Evolutionary conservation across 2,888 invertebrate species (phyloP), one percentile per base, ranked within the genome.

Genomic region (Catocala fraxini): DNA sequence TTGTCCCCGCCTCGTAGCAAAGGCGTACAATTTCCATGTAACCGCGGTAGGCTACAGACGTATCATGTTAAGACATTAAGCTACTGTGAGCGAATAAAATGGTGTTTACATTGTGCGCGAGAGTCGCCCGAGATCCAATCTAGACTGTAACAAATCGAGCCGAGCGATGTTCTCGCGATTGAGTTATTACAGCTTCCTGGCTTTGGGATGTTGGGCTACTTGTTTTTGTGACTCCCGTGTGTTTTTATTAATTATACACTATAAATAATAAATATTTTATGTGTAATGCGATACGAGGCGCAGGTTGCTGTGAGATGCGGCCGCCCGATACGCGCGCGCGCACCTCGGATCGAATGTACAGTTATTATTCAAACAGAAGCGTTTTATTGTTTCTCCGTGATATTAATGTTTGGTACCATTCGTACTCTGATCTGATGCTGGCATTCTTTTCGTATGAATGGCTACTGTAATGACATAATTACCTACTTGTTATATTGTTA

Each of bases 261-360:
- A 94, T 94, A 93, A 94, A 94, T 94, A 93, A 94, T 90, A 92
- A 87, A 93, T 93, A 92, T 92, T 93, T 92, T 92, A 93, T 90
- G 88, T 89, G 93, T 88, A 93, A 94, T 90, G 86, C 90, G 93
- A 94, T 92, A 92, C 86, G 53, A 66, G 78, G 71, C 80, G 86
- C 88, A 84, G 89, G 88, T 85, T 83, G 81, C 71, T 75, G 73
- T 70, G 82, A 87, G 93, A 94, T 94, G 87, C 80, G 84, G 74
- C 78, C 78, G 80, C 64, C 81, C 75, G 93, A 94, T 93, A 93
- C 70, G 83, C 80, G 81, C 81, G 75, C 71, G 80, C 80, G 81
- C 81, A 70, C 66, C 81, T 70, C 81, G 86, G 80, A 78, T 83
- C 87, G 83, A 80, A 81, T 85, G 83, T 86, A 81, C 84, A 71